Percentiles rank a stretch among this genome's conserved stretches.
Evolutionary conservation across 1,140 invertebrate genomes (phyloP).

Genomic region (Penaeus vannamei): DNA sequence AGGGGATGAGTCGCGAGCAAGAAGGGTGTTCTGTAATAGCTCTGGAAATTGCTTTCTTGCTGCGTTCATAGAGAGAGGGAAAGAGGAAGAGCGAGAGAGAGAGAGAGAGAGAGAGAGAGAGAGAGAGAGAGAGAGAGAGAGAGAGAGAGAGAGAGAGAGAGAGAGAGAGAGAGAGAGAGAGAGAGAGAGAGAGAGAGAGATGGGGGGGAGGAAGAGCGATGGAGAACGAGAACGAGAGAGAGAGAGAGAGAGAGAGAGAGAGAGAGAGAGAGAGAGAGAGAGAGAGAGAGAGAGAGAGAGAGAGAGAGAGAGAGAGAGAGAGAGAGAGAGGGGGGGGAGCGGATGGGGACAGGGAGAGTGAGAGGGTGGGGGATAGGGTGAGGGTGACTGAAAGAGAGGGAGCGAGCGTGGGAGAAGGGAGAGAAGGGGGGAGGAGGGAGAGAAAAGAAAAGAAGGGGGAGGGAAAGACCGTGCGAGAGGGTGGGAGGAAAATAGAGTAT

Average conservation of each 20-base stretch:
- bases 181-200: constrained; percentile 22
- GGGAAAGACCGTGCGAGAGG: not conserved
- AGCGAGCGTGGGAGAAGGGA: not conserved
- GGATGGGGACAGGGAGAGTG: not conserved
- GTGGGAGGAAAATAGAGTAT: not conserved
- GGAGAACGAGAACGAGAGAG: not conserved
- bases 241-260: not conserved
- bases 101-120: too few relatives aligned
- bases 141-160: constrained; percentile 35
- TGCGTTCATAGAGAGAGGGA: not conserved
- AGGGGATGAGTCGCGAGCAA: too few relatives aligned
- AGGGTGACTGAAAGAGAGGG: constrained; percentile 4
- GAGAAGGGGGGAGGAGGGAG: not conserved
- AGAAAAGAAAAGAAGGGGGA: too few relatives aligned
- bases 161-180: constrained; percentile 13
- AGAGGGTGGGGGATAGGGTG: not conserved
- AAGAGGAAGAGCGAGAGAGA: not conserved
- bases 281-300: not conserved
- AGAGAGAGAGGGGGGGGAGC: not conserved
- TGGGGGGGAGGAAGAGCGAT: not conserved
- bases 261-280: not conserved
- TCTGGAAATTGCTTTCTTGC: too few relatives aligned
- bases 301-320: not conserved
- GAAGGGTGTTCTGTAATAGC: too few relatives aligned
- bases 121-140: not conserved